Base-by-base conservation (phyloP, 2,113 vertebrate genomes). In the Diglossa brunneiventris region DNA sequence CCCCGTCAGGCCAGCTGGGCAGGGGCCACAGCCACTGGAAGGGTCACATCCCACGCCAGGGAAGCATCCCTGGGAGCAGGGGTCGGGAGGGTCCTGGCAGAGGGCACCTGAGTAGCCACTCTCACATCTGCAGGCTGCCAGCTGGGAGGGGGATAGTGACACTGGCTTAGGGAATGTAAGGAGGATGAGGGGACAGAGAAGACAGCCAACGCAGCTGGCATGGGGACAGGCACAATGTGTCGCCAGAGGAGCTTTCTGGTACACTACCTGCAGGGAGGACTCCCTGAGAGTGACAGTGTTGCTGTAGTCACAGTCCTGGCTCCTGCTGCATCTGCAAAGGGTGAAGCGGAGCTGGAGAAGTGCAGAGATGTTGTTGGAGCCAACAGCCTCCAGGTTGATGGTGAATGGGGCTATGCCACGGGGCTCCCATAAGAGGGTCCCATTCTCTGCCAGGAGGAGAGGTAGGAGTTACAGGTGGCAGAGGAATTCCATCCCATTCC, bases 301-400 rank as follows among this genome's bases (percentile, higher is more conserved):
- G 1, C 13, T 90, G 52, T 96, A 97, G 69, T 97, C 83, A 1
- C 95, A 96, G 27, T 97, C 94, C 52, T 83, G 90, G 72, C 83
- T 97, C 47, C 61, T 96, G 50, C 80, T 94, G 94, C 96, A 97
- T 72, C 31, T 94, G 86, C 96, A 97, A 58, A 97, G 94, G 35
- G 76, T 94, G 91, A 97, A 97, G 30, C 0, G 80, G 52, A 97
- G 96, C 79, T 87, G 95, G 42, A 96, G 94, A 24, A 97, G 83
- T 14, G 95, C 42, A 0, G 96, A 88, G 80, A 95, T 23, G 30
- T 94, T 95, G 83, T 92, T 95, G 83, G 94, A 90, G 9, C 95
- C 94, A 0, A 94, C 50, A 42, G 95, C 96, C 68, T 93, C 79
- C 73, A 97, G 83, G 52, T 0, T 75, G 69, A 94, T 6, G 15